Evolutionary conservation across 2,113 vertebrate species (phyloP).

Genomic region (Saimiri boliviensis): DNA sequence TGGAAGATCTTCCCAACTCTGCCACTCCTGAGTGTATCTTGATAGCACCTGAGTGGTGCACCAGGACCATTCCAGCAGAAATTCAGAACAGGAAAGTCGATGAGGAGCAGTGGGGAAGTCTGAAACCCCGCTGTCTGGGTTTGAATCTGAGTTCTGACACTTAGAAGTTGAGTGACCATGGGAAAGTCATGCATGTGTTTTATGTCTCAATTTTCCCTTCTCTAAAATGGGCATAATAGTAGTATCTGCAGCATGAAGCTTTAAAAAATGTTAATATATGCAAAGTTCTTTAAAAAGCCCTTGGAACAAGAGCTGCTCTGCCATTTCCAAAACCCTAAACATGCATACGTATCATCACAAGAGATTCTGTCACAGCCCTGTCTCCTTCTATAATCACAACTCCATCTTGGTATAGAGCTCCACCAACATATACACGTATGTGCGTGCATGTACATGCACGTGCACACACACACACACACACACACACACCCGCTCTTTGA

Average conservation of each 20-base stretch:
- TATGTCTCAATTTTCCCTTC: neutral
- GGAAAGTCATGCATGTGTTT: neutral
- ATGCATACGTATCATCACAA: neutral
- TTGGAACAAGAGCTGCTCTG: neutral
- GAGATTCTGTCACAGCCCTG: neutral
- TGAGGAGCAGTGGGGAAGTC: neutral
- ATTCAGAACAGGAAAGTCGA: neutral
- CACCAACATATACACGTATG: neutral
- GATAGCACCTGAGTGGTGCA: rapidly evolving
- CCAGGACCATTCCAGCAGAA: neutral
- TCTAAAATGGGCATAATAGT: neutral
- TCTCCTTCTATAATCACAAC: neutral
- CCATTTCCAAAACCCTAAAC: neutral
- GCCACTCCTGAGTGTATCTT: neutral
- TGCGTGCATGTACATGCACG: neutral
- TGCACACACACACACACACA: neutral
- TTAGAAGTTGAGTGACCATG: neutral
- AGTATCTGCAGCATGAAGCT: neutral
- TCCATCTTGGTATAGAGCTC: neutral
- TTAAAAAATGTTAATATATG: neutral
- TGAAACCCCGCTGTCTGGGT: neutral
- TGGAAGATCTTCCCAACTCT: neutral
- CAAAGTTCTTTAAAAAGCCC: neutral
- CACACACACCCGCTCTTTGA: neutral
- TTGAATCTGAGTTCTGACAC: neutral